Conservation (phyloP, 1,140 invertebrate species). For the Drosophila tropicalis region DNA sequence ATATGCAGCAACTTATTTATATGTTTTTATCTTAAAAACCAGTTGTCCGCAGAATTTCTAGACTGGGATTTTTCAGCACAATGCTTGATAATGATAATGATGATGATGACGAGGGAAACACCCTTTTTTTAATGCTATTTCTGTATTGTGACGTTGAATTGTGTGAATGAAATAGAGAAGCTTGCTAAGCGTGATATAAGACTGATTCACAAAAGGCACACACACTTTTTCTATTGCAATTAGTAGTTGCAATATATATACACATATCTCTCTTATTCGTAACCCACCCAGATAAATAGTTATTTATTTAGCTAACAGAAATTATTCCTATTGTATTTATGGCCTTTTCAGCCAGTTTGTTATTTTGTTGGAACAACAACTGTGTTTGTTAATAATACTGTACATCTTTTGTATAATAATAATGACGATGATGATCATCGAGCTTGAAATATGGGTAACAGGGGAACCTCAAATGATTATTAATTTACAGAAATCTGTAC, state of each 20-base stretch:
- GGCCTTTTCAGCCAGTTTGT: no score
- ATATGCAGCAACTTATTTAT: no score
- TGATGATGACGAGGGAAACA: constrained; percentile 22
- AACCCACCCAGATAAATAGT: constrained; percentile 13
- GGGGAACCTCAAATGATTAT: constrained; percentile 20
- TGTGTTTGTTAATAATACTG: constrained; percentile 6
- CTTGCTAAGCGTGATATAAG: constrained; percentile 32
- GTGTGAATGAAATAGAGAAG: background rate
- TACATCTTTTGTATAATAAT: background rate
- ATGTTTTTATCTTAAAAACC: background rate
- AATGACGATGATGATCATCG: no score
- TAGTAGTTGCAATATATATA: background rate
- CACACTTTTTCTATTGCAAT: constrained; percentile 10
- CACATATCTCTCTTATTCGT: background rate
- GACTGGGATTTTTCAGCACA: constrained; percentile 24
- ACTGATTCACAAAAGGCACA: constrained; percentile 26
- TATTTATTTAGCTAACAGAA: constrained; percentile 8
- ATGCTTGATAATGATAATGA: constrained; percentile 3
- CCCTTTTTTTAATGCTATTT: background rate
- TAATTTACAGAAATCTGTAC: constrained; percentile 20
- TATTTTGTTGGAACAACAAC: background rate
- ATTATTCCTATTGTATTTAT: constrained; percentile 1
- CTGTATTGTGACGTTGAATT: background rate
- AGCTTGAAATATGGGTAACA: background rate
- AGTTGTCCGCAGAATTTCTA: constrained; percentile 5